Percentiles rank a stretch among this genome's conserved stretches.
Conservation (phyloP, 2,113 vertebrate species). For the Prochilodus magdalenae region DNA sequence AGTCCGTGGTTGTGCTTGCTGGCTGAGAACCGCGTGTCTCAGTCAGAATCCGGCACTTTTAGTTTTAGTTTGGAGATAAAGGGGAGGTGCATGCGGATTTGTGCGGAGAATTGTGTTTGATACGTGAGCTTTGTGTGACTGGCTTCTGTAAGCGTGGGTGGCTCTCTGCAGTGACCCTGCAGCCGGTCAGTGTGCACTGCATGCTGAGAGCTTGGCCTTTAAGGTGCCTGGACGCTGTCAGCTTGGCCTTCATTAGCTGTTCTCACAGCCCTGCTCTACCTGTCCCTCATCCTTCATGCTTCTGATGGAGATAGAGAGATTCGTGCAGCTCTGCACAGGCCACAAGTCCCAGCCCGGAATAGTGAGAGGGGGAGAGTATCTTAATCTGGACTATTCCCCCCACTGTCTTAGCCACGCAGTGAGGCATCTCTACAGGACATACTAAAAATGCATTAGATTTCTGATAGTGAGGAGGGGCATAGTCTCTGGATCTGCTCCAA, state of each 20-base stretch:
- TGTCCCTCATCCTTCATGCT: constrained; percentile 61
- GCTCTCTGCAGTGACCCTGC: constrained; percentile 32
- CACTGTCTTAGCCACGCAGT: background rate
- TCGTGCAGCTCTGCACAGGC: constrained; percentile 10
- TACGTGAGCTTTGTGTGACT: constrained; percentile 9
- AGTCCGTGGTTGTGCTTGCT: background rate
- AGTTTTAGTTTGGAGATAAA: background rate
- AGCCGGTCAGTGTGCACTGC: constrained; percentile 33
- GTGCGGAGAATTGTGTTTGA: background rate
- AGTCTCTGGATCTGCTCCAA: background rate
- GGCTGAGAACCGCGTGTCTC: background rate
- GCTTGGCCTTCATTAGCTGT: constrained; percentile 60
- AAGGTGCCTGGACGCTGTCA: constrained; percentile 50
- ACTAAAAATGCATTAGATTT: constrained; percentile 31
- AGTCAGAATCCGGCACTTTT: background rate
- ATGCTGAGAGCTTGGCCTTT: constrained; percentile 62
- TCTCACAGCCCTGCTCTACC: constrained; percentile 42
- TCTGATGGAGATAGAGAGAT: constrained; percentile 50
- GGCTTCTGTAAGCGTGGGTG: constrained; percentile 25
- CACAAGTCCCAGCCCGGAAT: constrained; percentile 13
- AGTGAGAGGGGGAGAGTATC: constrained; percentile 18
- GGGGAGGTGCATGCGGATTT: background rate
- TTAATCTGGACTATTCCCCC: constrained; percentile 34
- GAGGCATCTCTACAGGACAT: constrained; percentile 11
- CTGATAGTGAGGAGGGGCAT: constrained; percentile 5